Evolutionary conservation across 2,797 vertebrate genomes (phyloP).

Genomic region (Notolabrus celidotus): DNA sequence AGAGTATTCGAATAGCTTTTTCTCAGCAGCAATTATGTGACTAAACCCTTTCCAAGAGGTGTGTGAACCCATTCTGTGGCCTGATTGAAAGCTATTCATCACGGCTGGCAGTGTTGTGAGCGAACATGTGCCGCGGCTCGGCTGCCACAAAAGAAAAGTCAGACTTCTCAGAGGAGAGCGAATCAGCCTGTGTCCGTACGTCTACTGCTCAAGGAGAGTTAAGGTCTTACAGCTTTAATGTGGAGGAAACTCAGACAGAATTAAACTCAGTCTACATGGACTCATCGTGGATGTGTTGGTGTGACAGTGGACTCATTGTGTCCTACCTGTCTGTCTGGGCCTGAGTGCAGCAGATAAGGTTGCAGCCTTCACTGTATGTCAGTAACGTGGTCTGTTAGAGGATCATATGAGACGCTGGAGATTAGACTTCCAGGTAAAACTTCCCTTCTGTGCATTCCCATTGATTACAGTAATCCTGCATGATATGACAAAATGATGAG

Average conservation of each 20-base stretch:
- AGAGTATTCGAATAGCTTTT: slow-evolving; percentile 59
- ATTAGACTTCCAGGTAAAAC: too few species aligned
- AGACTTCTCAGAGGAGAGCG: slow-evolving; percentile 4
- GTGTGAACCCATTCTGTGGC: slow-evolving; percentile 74
- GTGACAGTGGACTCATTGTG: not conserved
- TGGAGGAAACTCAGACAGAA: slow-evolving; percentile 7
- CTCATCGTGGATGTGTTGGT: not conserved
- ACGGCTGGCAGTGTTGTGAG: slow-evolving; percentile 61
- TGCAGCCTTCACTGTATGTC: too few species aligned
- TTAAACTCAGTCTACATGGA: slow-evolving; percentile 18
- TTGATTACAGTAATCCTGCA: too few species aligned
- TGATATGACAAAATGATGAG: too few species aligned
- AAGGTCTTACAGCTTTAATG: slow-evolving; percentile 10
- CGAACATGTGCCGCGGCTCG: slow-evolving; percentile 7
- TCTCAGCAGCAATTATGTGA: slow-evolving; percentile 73
- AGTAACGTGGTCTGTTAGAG: too few species aligned
- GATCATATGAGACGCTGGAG: too few species aligned
- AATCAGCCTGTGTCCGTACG: not conserved
- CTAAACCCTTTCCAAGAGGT: slow-evolving; percentile 67
- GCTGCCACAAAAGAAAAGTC: not conserved
- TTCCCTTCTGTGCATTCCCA: too few species aligned
- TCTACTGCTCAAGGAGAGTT: slow-evolving; percentile 16
- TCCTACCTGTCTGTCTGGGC: not conserved
- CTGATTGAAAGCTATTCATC: slow-evolving; percentile 84
- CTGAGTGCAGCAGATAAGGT: not conserved